Conservation (phyloP, 1,140 invertebrate genomes). For the Eciton burchellii region DNA sequence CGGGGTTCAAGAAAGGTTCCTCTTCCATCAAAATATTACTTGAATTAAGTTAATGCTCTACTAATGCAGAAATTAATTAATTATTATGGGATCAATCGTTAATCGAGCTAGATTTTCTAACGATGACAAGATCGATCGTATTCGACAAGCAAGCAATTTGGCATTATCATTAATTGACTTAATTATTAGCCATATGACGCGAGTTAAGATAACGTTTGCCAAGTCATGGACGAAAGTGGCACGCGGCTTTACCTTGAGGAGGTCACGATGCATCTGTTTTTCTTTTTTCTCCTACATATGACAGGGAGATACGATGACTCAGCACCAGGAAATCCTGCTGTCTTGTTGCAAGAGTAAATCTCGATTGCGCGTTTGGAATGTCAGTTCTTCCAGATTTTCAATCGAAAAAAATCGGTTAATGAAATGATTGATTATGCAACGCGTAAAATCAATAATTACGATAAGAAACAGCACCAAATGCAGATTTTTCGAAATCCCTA, state of each 20-base stretch:
- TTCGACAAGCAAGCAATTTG: not conserved
- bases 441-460: not conserved
- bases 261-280: slow-evolving; percentile 36
- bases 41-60: not conserved
- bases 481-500: no score
- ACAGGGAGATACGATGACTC: slow-evolving; percentile 43
- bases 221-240: slow-evolving; percentile 21
- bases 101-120: not conserved
- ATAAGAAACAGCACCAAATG: not conserved
- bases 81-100: not conserved
- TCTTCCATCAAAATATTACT: not conserved
- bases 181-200: not conserved
- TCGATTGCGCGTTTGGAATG: slow-evolving; percentile 1
- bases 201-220: slow-evolving; percentile 17
- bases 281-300: slow-evolving; percentile 8
- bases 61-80: not conserved
- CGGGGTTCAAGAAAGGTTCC: not conserved
- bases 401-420: not conserved
- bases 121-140: not conserved
- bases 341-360: slow-evolving; percentile 1
- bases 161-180: slow-evolving; percentile 10
- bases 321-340: slow-evolving; percentile 29
- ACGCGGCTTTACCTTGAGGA: slow-evolving; percentile 50
- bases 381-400: not conserved
- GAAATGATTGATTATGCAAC: not conserved